Base-by-base conservation (phyloP, 2,113 vertebrate genomes). In the Zosterops borbonicus region DNA sequence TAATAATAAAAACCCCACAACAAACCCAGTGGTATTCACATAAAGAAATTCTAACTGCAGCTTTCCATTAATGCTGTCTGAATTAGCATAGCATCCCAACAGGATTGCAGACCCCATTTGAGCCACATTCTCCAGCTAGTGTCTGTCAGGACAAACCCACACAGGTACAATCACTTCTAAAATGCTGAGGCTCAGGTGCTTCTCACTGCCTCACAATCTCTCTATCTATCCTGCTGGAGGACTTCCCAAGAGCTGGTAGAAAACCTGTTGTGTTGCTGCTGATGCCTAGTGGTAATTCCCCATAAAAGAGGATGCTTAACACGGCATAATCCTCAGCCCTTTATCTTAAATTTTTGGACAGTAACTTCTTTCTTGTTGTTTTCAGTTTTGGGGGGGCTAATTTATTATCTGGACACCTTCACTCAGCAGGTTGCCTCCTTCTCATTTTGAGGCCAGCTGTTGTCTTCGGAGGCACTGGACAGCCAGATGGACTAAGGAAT, bases 351-450 rank as follows among this genome's bases (percentile, higher is more conserved):
- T 9, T 50, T 92, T 78, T 70, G 35, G 39, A n/a, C 55, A 69
- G 17, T 21, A 37, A 59, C 69, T 77, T 58, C 25, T 65, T 92
- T 85, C 19, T 83, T 62, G 1, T 35, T 78, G 28, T 56, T 92
- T 49, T 81, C 7, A 63, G 39, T 9, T 42, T 81, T 78, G 9
- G 2, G 18, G 76, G 33, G 59, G 31, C 41, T 92, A 91, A 94
- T 94, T 87, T 89, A 46, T 94, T 89, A 89, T 50, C 74, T 68
- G 52, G 81, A 92, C 65, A 75, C 58, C 65, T 89, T 91, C 29
- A 5, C 62, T 41, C 82, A 79, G 89, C 69, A 90, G 42, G 89
- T 65, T 79, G 62, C 9, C 46, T 63, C 47, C 82, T 93, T 83
- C 47, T 47, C 31, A 58, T 74, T 77, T 81, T 35, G 59, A 93